Conservation (phyloP, 2,113 vertebrate species). For the Sphyrna mokarran region DNA sequence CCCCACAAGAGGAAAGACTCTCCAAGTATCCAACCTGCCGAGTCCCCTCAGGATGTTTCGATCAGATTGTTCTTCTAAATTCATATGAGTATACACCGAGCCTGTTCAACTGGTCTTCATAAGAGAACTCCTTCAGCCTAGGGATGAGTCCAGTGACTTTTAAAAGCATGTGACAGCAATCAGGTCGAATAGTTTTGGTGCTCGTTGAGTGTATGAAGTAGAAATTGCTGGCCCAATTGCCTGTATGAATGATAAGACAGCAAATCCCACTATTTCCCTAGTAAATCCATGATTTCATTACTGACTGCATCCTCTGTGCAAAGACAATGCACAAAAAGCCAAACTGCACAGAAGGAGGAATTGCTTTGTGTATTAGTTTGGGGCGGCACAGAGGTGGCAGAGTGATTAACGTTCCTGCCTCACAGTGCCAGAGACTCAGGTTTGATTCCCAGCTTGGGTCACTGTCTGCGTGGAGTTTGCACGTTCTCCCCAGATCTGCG, state of each 20-base stretch:
- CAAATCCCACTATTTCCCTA: neutral
- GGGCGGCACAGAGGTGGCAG: too few relatives aligned
- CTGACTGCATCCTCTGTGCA: neutral
- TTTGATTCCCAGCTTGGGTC: too few relatives aligned
- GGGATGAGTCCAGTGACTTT: neutral
- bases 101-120: too few relatives aligned
- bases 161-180: neutral
- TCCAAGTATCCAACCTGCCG: too few relatives aligned
- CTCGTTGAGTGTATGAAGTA: neutral
- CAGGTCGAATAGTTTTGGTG: neutral
- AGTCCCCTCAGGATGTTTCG: too few relatives aligned
- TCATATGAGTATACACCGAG: neutral
- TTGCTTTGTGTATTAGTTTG: neutral
- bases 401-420: too few relatives aligned
- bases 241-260: neutral
- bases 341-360: neutral
- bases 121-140: too few relatives aligned
- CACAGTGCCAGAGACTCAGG: too few relatives aligned
- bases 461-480: too few relatives aligned
- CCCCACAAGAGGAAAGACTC: too few relatives aligned
- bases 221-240: neutral
- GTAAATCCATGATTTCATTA: neutral
- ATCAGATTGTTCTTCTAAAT: too few relatives aligned
- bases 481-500: too few relatives aligned
- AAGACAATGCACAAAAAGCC: neutral